These are phyloP conservation scores for Turritopsis rubra DNA, from an alignment of 30 jellyfish, hydroid and myxozoan genomes.

Conservation along the genomic window DNA sequence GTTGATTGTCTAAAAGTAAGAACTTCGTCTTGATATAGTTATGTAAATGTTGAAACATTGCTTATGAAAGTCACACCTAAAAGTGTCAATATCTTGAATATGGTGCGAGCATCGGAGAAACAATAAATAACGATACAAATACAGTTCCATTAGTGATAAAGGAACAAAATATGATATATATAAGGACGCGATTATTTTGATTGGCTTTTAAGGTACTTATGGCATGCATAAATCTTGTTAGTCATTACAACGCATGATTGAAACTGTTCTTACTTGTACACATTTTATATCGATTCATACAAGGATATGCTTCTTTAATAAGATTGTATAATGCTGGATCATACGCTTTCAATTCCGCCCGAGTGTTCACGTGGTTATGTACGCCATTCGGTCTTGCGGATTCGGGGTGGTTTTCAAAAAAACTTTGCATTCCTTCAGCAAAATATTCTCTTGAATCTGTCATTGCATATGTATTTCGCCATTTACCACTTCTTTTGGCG, in stretches of 20 bases:
- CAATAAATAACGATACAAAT: too few relatives aligned
- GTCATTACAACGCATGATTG: background rate
- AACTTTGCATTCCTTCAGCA: slow-evolving; percentile 65
- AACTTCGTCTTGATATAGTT: background rate
- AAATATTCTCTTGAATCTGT: slow-evolving; percentile 47
- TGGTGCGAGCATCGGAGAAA: too few relatives aligned
- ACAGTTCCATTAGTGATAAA: too few relatives aligned
- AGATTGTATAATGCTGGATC: slow-evolving; percentile 47
- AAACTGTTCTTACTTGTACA: slow-evolving; percentile 7
- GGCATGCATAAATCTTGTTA: background rate
- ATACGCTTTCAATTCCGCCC: slow-evolving; percentile 32
- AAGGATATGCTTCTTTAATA: slow-evolving; percentile 51
- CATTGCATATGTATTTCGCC: slow-evolving; percentile 55
- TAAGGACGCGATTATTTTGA: too few relatives aligned
- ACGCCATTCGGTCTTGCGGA: slow-evolving; percentile 51
- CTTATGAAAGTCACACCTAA: background rate
- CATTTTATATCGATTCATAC: slow-evolving; percentile 19
- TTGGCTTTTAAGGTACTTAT: too few relatives aligned
- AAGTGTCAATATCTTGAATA: too few relatives aligned
- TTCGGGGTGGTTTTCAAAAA: slow-evolving; percentile 42
- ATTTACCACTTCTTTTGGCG: slow-evolving; percentile 41
- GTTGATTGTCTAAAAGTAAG: background rate
- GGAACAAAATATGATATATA: too few relatives aligned
- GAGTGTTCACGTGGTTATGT: slow-evolving; percentile 34
- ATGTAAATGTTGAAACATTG: background rate